phyloP scores from a whole-genome alignment of 2,888 invertebrate species.

The Germaria angustata region DNA sequence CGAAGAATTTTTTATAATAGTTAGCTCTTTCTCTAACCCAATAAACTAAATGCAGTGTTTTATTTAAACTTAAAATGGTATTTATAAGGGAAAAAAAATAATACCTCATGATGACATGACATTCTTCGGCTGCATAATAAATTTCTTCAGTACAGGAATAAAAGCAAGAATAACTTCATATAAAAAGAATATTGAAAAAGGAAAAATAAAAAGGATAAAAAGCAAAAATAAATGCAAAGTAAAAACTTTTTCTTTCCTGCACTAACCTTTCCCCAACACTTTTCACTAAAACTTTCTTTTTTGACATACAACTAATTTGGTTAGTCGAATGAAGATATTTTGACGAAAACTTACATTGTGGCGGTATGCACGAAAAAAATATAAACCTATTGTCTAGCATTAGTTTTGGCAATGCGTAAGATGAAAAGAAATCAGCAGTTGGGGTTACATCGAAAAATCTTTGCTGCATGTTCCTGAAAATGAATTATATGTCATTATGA shows the following conservation, averaged over 20 bases:
- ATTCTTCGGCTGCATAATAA: background rate
- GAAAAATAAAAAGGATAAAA: background rate
- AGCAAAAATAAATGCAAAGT: background rate
- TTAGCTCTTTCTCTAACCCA: background rate
- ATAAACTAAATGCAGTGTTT: background rate
- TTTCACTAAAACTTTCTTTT: background rate
- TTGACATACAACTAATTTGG: conserved; percentile 6
- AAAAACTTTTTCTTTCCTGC: background rate
- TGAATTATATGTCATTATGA: background rate
- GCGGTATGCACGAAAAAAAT: background rate
- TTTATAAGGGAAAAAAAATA: conserved; percentile 13
- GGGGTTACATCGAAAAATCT: too few relatives aligned
- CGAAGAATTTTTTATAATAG: background rate
- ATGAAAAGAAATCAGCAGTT: background rate
- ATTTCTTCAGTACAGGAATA: background rate
- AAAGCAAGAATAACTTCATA: background rate
- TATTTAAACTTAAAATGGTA: background rate
- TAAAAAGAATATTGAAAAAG: background rate
- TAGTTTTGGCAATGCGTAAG: background rate
- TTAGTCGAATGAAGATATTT: conserved; percentile 13
- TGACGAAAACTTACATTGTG: conserved; percentile 14
- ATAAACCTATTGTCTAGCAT: background rate
- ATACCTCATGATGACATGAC: conserved; percentile 1
- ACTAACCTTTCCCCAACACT: background rate
- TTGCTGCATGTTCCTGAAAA: conserved; percentile 30